Conservation (phyloP, 53 echinoderm and acorn worm species). For the Holothuria scabra region DNA sequence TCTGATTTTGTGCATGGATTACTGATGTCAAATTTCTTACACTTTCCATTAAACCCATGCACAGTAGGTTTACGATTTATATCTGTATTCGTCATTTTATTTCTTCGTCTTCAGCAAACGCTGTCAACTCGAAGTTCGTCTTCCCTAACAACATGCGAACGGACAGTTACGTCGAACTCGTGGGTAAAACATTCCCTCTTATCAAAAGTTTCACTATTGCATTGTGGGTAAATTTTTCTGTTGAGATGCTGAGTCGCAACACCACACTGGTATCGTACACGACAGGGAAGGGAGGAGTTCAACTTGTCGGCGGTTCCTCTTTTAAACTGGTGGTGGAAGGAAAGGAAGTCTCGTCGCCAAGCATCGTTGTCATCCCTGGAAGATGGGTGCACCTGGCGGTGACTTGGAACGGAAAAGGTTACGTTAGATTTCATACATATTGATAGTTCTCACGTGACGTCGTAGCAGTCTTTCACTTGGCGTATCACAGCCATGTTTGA, state of each 20-base stretch:
- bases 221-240: conserved; percentile 73
- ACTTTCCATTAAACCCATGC: not conserved
- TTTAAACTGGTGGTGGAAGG: conserved; percentile 3
- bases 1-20: too few relatives aligned
- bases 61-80: not conserved
- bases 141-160: conserved; percentile 51
- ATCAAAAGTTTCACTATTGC: conserved; percentile 82
- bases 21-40: not conserved
- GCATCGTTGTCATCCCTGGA: conserved; percentile 26
- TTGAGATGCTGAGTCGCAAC: conserved; percentile 39
- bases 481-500: too few relatives aligned
- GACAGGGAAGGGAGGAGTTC: conserved; percentile 50
- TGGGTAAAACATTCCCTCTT: conserved; percentile 87
- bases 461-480: too few relatives aligned
- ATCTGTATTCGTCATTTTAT: not conserved
- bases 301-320: conserved; percentile 58
- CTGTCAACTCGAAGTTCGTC: conserved; percentile 90
- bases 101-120: conserved; percentile 55
- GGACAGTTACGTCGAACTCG: conserved; percentile 73
- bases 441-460: too few relatives aligned
- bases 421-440: too few relatives aligned
- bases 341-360: not conserved
- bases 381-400: conserved; percentile 75
- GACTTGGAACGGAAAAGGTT: conserved; percentile 62
- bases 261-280: conserved; percentile 80